These are phyloP conservation scores for Coranthus polyacanthus DNA, from an alignment of 2,797 vertebrate genomes.

Conservation along the genomic window DNA sequence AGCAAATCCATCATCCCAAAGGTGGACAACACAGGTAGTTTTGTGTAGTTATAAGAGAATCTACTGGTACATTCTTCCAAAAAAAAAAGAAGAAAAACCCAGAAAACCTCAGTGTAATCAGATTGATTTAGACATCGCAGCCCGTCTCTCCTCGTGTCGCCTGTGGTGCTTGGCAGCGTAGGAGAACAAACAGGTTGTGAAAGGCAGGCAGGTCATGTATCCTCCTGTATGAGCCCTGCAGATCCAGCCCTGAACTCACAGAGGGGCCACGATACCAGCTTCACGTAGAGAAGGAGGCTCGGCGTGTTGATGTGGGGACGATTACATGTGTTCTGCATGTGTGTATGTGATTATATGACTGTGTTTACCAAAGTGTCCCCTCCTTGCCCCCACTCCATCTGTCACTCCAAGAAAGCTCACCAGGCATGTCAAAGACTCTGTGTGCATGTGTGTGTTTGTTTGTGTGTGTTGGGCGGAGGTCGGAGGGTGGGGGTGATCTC, in stretches of 20 bases:
- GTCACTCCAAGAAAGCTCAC: conserved; percentile 62
- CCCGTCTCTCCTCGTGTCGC: background rate
- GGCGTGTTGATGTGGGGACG: conserved; percentile 5
- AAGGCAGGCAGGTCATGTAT: conserved; percentile 46
- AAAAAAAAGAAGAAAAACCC: too few species aligned
- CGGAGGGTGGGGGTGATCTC: conserved; percentile 3
- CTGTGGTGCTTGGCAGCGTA: conserved; percentile 19
- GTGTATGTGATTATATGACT: conserved; percentile 29
- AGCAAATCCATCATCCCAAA: background rate
- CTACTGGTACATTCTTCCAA: background rate
- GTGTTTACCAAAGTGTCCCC: conserved; percentile 49
- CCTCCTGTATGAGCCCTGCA: conserved; percentile 10
- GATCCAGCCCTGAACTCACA: conserved; percentile 8
- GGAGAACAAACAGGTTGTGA: conserved; percentile 51
- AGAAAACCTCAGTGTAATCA: conserved; percentile 3
- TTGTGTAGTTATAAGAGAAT: too few species aligned
- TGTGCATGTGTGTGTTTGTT: conserved; percentile 6
- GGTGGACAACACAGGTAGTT: too few species aligned
- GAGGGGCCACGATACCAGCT: conserved; percentile 13
- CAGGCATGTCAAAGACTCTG: conserved; percentile 55
- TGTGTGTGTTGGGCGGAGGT: background rate
- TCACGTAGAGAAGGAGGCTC: background rate
- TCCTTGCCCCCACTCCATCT: conserved; percentile 56
- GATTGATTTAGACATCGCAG: conserved; percentile 13
- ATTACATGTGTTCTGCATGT: conserved; percentile 25